Conservation (phyloP, 35 echinoderm and acorn worm genomes). For the Amphiura filiformis region DNA sequence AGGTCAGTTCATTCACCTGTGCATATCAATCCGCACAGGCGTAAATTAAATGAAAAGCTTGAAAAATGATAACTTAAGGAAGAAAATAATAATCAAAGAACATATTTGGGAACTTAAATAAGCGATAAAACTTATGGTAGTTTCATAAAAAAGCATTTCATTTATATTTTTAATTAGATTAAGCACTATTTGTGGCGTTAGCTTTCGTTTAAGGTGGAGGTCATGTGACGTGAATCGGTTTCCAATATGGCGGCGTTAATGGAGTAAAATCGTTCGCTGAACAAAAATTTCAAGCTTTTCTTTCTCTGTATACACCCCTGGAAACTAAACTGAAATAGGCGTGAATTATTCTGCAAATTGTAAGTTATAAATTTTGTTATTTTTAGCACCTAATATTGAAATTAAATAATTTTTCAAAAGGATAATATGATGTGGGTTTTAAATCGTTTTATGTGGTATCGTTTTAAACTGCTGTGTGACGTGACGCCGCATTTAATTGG, state of each 20-base stretch:
- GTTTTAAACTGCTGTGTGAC: slow-evolving; percentile 20
- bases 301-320: slow-evolving; percentile 26
- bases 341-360: neutral
- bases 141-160: neutral
- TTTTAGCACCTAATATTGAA: neutral
- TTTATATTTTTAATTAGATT: neutral
- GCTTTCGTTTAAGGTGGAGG: slow-evolving; percentile 19
- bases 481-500: neutral
- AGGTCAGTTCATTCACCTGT: slow-evolving; percentile 39
- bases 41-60: neutral
- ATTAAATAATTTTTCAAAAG: neutral
- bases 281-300: slow-evolving; percentile 47
- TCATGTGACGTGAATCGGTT: slow-evolving; percentile 39
- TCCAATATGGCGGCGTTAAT: slow-evolving; percentile 57
- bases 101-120: neutral
- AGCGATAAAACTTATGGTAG: neutral
- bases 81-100: neutral
- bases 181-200: slow-evolving; percentile 23
- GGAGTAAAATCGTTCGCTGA: slow-evolving; percentile 39
- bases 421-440: neutral
- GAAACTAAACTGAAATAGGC: slow-evolving; percentile 14
- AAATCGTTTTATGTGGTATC: slow-evolving; percentile 26
- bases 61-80: neutral
- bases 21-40: slow-evolving; percentile 23
- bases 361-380: slow-evolving; percentile 18